Conservation (phyloP, 2,113 vertebrate genomes). For the Mobula birostris region DNA sequence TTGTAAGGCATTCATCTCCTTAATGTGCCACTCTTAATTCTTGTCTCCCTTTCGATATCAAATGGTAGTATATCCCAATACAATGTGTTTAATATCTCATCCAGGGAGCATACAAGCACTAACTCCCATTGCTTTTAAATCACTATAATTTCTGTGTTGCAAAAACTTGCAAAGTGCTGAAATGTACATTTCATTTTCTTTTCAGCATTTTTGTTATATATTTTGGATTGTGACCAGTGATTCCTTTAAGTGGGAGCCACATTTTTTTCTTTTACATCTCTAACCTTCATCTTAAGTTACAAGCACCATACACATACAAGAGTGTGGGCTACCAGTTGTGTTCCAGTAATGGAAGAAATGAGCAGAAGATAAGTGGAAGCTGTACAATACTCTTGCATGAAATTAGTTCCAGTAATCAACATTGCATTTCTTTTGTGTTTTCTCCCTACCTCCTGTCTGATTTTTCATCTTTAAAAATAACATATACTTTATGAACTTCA, state of each 20-base stretch:
- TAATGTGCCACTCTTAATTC: background rate
- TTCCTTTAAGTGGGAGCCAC: background rate
- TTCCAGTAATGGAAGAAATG: too few relatives aligned
- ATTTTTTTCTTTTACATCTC: background rate
- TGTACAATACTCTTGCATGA: too few relatives aligned
- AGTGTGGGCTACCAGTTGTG: too few relatives aligned
- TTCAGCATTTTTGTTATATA: background rate
- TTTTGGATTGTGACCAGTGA: background rate
- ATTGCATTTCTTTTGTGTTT: background rate
- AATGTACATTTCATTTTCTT: background rate
- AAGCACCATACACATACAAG: too few relatives aligned
- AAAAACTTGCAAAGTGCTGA: background rate
- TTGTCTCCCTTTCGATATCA: background rate
- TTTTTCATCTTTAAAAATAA: background rate
- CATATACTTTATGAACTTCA: background rate
- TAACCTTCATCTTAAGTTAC: background rate
- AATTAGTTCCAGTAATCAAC: too few relatives aligned
- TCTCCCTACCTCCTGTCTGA: background rate
- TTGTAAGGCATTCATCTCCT: background rate
- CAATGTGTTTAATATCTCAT: background rate
- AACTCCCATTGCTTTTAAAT: background rate
- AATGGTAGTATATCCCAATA: background rate
- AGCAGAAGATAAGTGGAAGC: too few relatives aligned
- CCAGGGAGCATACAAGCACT: background rate
- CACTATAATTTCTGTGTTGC: background rate